Percentiles rank a stretch among this genome's conserved stretches.
These are phyloP conservation scores for Chaitophorus viminalis DNA, from an alignment of 2,888 invertebrate genomes.

Conservation along the genomic window DNA sequence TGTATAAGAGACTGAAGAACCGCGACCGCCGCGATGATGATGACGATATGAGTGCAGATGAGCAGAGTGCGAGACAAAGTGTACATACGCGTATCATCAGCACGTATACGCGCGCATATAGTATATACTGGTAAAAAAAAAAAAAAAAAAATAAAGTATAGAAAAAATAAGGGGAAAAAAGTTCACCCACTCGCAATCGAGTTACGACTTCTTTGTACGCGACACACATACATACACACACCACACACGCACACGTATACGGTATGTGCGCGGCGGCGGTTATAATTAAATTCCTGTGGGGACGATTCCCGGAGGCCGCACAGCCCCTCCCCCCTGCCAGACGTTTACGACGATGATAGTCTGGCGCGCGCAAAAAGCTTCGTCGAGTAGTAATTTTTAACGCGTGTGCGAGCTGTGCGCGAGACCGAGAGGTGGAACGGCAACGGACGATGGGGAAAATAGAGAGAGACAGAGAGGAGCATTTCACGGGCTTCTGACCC, in stretches of 20 bases:
- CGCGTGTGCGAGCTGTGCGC: not conserved
- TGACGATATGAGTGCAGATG: not conserved
- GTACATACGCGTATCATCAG: not conserved
- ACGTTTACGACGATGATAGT: slow-evolving; percentile 32
- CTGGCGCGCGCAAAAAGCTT: slow-evolving; percentile 3
- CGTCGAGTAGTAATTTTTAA: slow-evolving; percentile 12
- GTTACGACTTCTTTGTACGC: slow-evolving; percentile 33
- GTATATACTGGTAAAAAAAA: too few species aligned
- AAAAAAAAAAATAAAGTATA: not conserved
- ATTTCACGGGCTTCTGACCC: slow-evolving; percentile 45
- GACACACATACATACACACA: not conserved
- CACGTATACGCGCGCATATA: not conserved
- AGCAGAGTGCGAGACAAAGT: not conserved
- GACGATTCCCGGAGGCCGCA: not conserved
- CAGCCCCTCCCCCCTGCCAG: slow-evolving; percentile 1
- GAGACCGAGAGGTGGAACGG: too few species aligned
- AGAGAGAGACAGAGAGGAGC: not conserved
- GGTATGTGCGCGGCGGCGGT: slow-evolving; percentile 13
- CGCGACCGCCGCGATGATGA: too few species aligned
- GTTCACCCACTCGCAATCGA: slow-evolving; percentile 22
- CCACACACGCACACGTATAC: not conserved
- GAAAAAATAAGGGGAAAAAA: slow-evolving; percentile 10
- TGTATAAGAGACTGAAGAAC: slow-evolving; percentile 25
- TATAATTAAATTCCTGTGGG: slow-evolving; percentile 57
- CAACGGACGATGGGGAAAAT: not conserved